Percentiles rank a stretch among this genome's conserved stretches.
Evolutionary conservation across 2,888 invertebrate genomes (phyloP).

Genomic region (Acronicta psi): DNA sequence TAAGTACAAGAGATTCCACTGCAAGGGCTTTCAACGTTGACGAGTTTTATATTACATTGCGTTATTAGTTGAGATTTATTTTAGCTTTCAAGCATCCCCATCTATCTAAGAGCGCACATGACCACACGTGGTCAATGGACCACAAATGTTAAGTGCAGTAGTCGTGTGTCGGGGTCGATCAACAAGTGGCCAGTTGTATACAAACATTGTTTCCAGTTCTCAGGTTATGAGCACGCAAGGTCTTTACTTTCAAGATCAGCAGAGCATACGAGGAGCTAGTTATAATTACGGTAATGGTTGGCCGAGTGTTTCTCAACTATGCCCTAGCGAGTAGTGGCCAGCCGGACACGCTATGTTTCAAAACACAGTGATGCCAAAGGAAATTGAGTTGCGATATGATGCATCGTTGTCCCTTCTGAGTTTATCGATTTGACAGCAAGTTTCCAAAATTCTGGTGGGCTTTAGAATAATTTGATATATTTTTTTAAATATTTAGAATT

Average conservation of each 20-base stretch:
- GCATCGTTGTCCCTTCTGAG: slow-evolving; percentile 1
- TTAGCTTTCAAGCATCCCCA: neutral
- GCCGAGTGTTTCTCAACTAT: slow-evolving; percentile 78
- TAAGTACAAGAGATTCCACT: neutral
- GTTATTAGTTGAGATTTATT: no score
- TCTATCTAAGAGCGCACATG: neutral
- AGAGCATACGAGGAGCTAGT: slow-evolving; percentile 81
- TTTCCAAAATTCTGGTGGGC: neutral
- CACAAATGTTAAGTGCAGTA: slow-evolving; percentile 8
- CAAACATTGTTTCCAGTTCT: slow-evolving; percentile 80
- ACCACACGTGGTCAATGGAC: slow-evolving; percentile 11
- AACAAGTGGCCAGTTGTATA: slow-evolving; percentile 68
- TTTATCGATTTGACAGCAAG: slow-evolving; percentile 21
- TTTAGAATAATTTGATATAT: no score
- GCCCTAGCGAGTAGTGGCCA: slow-evolving; percentile 46
- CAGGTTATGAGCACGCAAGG: slow-evolving; percentile 80
- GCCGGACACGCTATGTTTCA: slow-evolving; percentile 75
- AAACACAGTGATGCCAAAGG: slow-evolving; percentile 64
- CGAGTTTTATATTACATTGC: no score
- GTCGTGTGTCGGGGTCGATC: slow-evolving; percentile 44
- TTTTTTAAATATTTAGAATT: no score
- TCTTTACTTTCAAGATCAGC: slow-evolving; percentile 89
- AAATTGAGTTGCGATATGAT: slow-evolving; percentile 64
- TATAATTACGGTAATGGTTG: slow-evolving; percentile 84
- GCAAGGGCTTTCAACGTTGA: neutral